These are phyloP conservation scores for Tetanocera ferruginea DNA, from an alignment of 2,888 invertebrate genomes.

Conservation along the genomic window DNA sequence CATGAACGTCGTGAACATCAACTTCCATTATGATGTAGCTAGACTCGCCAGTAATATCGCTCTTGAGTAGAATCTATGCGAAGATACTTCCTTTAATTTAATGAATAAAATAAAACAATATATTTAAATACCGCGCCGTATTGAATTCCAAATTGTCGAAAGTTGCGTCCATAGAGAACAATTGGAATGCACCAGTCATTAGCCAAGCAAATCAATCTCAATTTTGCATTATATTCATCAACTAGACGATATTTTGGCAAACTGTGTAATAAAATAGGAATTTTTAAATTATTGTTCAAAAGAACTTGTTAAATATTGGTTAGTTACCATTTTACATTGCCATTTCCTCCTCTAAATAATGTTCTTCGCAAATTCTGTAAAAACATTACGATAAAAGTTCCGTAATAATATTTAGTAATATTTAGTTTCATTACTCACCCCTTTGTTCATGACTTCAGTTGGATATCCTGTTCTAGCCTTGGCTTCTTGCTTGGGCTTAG, in stretches of 20 bases:
- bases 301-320: neutral
- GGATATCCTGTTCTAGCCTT: no score
- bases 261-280: neutral
- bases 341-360: no score
- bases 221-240: constrained; percentile 54
- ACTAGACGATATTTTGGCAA: constrained; percentile 8
- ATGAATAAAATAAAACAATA: neutral
- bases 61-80: constrained; percentile 46
- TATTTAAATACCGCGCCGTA: constrained; percentile 52
- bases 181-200: constrained; percentile 56
- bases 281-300: no score
- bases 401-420: no score
- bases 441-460: no score
- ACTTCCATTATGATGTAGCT: constrained; percentile 50
- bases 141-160: constrained; percentile 46
- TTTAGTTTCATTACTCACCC: no score
- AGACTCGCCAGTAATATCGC: constrained; percentile 38
- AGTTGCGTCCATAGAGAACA: constrained; percentile 54
- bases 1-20: constrained; percentile 39
- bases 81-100: neutral
- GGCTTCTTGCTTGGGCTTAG: constrained; percentile 48
- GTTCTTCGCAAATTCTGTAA: no score
- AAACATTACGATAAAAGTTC: no score
- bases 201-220: constrained; percentile 57
- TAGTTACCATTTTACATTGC: neutral